Percentiles rank a stretch among this genome's conserved stretches.
Conservation (phyloP, 2,888 invertebrate species). For the Amitus sp. region DNA sequence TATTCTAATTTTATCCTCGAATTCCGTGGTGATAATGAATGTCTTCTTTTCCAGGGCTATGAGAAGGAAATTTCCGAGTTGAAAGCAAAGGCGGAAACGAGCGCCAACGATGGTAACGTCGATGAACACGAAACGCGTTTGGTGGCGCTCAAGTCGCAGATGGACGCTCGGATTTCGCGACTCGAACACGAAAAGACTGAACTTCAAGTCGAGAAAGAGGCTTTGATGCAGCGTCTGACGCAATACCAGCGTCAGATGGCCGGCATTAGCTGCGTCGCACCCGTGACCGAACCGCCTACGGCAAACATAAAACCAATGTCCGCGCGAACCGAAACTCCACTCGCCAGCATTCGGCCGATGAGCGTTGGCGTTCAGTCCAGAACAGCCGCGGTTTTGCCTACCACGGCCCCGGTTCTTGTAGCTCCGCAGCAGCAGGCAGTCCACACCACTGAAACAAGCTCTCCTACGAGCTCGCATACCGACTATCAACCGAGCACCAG, state of each 20-base stretch:
- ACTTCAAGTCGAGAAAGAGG: slow-evolving; percentile 74
- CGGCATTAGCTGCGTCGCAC: slow-evolving; percentile 71
- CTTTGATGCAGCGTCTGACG: slow-evolving; percentile 75
- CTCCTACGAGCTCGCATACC: slow-evolving; percentile 80
- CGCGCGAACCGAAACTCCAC: slow-evolving; percentile 83
- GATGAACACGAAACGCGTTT: slow-evolving; percentile 66
- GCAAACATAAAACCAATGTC: slow-evolving; percentile 97
- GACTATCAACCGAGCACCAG: slow-evolving; percentile 90
- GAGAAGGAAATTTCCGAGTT: slow-evolving; percentile 58
- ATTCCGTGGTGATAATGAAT: too few relatives aligned
- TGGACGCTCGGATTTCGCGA: slow-evolving; percentile 75
- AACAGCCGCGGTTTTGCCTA: slow-evolving; percentile 83
- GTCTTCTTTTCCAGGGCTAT: too few relatives aligned
- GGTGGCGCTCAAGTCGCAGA: slow-evolving; percentile 75
- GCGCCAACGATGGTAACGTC: slow-evolving; percentile 50
- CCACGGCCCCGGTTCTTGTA: slow-evolving; percentile 69
- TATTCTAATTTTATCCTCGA: too few relatives aligned
- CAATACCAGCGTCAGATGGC: slow-evolving; percentile 76
- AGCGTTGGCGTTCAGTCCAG: slow-evolving; percentile 74
- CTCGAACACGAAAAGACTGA: slow-evolving; percentile 80
- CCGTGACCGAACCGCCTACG: slow-evolving; percentile 75
- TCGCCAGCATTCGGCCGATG: slow-evolving; percentile 94
- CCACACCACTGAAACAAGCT: slow-evolving; percentile 69
- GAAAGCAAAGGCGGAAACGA: slow-evolving; percentile 55
- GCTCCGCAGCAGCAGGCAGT: slow-evolving; percentile 61